Base-by-base conservation (phyloP, 2,888 invertebrate genomes). In the Ectemnius continuus region DNA sequence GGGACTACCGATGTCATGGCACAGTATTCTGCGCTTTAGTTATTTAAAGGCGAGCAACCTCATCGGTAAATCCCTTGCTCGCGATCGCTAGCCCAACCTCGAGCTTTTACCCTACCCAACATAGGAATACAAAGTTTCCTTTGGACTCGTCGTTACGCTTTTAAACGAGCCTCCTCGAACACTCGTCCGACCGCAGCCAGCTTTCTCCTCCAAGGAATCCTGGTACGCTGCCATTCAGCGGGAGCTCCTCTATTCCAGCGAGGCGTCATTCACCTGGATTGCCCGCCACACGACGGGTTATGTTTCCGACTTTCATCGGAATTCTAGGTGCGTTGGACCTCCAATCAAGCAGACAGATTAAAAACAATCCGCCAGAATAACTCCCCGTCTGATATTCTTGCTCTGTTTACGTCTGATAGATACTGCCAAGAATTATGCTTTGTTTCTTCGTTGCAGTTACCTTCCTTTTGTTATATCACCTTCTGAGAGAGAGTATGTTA, bases 261-360 rank as follows among this genome's bases (percentile, higher is more conserved):
- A 78, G 84, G 80, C 79, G 79, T 78, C 75, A 80, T 78, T 83
- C 73, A 70, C 76, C 80, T 82, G 76, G 78, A 81, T 82, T 78
- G 79, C 85, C 86, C 88, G 86, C 86, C 86, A 89, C 88, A 87
- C 80, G 87, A 91, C 92, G 92, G 93, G 93, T 93, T 93, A 93
- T 93, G 93, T 93, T 93, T 93, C 93, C 93, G 91, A 94, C 94
- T 93, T 94, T 93, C 93, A 94, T 94, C 92, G 94, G 94, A 91
- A 94, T 94, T 92, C 92, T 94, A 94, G 93, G 94, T 94, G 92
- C 93, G 93, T 92, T 86, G 2, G 1, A 4, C 36, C 36, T 11
- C 4, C 8, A 36, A 36, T 36, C n/a, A 36, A 36, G n/a, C 2
- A 11, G 16, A 57, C 36, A 13, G 6, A 8, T 36, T 36, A 8